A percentile compares a stretch with the other conserved stretches of the same genome.
phyloP scores from a whole-genome alignment of 2,797 vertebrate genomes.

The Protonibea diacanthus region DNA sequence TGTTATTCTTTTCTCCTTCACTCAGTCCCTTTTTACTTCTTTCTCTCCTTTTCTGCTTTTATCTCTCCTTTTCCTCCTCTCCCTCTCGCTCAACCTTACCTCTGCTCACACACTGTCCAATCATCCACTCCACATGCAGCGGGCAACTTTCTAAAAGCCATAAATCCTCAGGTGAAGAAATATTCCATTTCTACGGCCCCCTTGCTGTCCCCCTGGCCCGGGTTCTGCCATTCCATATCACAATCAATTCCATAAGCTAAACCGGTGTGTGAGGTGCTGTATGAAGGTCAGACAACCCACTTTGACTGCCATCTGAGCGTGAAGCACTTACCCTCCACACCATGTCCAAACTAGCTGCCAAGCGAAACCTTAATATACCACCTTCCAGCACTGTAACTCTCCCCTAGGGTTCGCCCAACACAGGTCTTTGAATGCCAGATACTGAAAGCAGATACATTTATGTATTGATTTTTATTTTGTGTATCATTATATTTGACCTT shows the following conservation, averaged over 20 bases:
- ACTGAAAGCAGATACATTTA: constrained; percentile 44
- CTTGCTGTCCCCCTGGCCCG: constrained; percentile 62
- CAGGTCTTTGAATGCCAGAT: constrained; percentile 45
- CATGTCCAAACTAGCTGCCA: constrained; percentile 67
- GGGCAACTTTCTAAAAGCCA: constrained; percentile 63
- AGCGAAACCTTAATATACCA: constrained; percentile 55
- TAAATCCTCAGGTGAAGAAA: constrained; percentile 70
- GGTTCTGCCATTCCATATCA: constrained; percentile 64
- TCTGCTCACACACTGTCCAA: constrained; percentile 51
- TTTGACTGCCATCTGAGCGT: constrained; percentile 75
- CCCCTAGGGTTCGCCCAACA: constrained; percentile 24
- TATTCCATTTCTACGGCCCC: constrained; percentile 72
- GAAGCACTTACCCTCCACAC: constrained; percentile 68
- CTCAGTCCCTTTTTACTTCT: neutral
- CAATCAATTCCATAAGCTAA: constrained; percentile 79
- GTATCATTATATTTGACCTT: constrained; percentile 70
- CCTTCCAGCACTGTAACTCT: constrained; percentile 38
- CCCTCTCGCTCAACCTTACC: neutral
- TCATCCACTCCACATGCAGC: constrained; percentile 63
- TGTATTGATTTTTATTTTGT: constrained; percentile 67
- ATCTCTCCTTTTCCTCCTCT: neutral
- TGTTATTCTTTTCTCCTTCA: neutral
- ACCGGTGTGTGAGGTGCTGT: constrained; percentile 64
- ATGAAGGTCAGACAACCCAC: constrained; percentile 72
- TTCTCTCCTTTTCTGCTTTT: neutral